Evolutionary conservation across 2,797 vertebrate species (phyloP), one percentile per base, ranked within the genome.

Genomic region (Apogon hyalosoma): DNA sequence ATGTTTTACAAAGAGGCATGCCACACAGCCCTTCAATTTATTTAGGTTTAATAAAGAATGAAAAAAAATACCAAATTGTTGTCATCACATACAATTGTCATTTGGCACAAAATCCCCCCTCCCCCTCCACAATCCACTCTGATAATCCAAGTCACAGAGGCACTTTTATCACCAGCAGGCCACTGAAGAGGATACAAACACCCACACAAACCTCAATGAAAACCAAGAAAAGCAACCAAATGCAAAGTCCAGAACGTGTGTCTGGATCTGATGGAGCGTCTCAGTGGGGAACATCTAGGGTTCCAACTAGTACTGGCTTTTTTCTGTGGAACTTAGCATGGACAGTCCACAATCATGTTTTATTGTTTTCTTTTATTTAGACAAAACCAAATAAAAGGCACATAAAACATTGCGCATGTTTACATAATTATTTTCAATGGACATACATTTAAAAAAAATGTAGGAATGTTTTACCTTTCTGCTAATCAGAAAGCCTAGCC

Each of bases 331-430:
- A 77, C 63, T 60, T 12, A 68, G 39, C 42, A 86, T 59, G 52
- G 79, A 87, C 63, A 65, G 74, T 63, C 73, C 75, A 72, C 72
- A 79, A 75, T 79, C 69, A 84, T 84, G 86, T 87, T 91, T 88
- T 77, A n/a, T n/a, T n/a, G 92, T 95, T 96, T 95, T 95, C 97
- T 95, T 98, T 97, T 98, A 98, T 98, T 98, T 95, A 97, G 96
- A 97, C 96, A 95, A 97, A 96, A 94, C 96, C 96, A 98, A 97
- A 97, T 97, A 97, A 98, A 98, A 97, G 97, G 96, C 95, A 96
- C 96, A 96, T 92, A 90, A 93, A 96, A 98, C 96, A 97, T 94
- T 94, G 95, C 94, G 93, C 95, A 94, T 96, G 95, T 97, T 96
- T 96, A 97, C 96, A 97, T 96, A 95, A 95, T 96, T 95, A 96